Percentiles rank a stretch among this genome's conserved stretches.
These are phyloP conservation scores for Asobara japonica DNA, from an alignment of 1,140 invertebrate genomes.

Conservation along the genomic window DNA sequence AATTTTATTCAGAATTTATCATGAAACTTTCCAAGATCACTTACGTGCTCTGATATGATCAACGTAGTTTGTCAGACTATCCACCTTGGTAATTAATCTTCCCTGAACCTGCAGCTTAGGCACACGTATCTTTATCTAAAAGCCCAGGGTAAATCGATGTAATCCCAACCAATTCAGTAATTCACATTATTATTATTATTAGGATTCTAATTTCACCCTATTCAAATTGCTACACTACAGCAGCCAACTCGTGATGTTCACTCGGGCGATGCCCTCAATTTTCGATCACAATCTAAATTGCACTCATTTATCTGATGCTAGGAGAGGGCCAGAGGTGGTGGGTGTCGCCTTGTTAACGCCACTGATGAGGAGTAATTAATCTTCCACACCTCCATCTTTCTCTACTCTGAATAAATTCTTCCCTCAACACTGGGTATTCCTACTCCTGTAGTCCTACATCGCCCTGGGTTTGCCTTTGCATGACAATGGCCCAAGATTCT, in stretches of 20 bases:
- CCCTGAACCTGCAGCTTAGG: neutral
- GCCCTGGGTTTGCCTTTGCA: neutral
- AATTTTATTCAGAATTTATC: neutral
- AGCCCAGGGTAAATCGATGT: neutral
- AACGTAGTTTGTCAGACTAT: neutral
- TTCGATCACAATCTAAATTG: slow-evolving; percentile 24
- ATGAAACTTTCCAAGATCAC: neutral
- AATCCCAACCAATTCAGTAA: slow-evolving; percentile 9
- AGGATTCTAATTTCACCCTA: neutral
- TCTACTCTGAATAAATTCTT: slow-evolving; percentile 28
- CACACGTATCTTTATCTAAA: neutral
- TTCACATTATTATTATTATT: slow-evolving; percentile 4
- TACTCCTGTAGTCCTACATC: neutral
- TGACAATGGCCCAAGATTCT: slow-evolving; percentile 10
- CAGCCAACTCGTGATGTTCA: neutral
- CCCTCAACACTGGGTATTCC: neutral
- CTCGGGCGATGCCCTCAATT: neutral
- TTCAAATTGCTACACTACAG: neutral
- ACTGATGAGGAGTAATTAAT: slow-evolving; percentile 31
- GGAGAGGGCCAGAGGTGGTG: neutral
- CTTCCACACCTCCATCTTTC: neutral
- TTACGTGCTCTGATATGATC: neutral
- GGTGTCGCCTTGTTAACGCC: slow-evolving; percentile 31
- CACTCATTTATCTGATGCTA: slow-evolving; percentile 23
- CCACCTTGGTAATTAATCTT: neutral